Percentiles rank a stretch among this genome's conserved stretches.
Conservation (phyloP, 2,113 vertebrate species). For the Platanista minor region DNA sequence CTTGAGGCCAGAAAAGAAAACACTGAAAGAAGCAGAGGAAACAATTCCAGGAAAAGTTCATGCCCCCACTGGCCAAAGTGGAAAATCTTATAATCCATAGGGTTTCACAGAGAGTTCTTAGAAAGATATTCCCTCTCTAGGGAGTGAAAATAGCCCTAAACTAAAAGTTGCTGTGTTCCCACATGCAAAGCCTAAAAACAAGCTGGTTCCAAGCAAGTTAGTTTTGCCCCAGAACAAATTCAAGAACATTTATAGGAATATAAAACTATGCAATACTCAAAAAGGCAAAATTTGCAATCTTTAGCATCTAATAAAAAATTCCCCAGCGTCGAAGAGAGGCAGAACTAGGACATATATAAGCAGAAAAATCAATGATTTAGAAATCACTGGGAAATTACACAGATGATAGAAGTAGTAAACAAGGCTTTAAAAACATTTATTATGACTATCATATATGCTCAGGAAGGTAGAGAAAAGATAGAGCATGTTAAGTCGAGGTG, state of each 20-base stretch:
- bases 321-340: not conserved
- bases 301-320: not conserved
- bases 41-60: not conserved
- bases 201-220: not conserved
- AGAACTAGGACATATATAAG: not conserved
- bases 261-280: not conserved
- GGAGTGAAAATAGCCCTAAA: not conserved
- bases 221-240: not conserved
- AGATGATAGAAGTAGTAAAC: not conserved
- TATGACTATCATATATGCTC: not conserved
- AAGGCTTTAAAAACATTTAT: not conserved
- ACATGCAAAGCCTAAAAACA: not conserved
- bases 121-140: not conserved
- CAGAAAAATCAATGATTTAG: not conserved
- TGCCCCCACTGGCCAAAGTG: not conserved
- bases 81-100: not conserved
- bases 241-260: not conserved
- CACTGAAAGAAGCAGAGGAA: not conserved
- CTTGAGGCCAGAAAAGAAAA: not conserved
- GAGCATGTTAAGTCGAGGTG: not conserved
- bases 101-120: not conserved
- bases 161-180: not conserved
- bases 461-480: not conserved
- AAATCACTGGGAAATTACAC: not conserved
- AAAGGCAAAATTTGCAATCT: not conserved